A percentile compares a stretch with the other conserved stretches of the same genome.
These are phyloP conservation scores for Gymnarchus niloticus DNA, from an alignment of 2,113 vertebrate genomes.

Conservation along the genomic window DNA sequence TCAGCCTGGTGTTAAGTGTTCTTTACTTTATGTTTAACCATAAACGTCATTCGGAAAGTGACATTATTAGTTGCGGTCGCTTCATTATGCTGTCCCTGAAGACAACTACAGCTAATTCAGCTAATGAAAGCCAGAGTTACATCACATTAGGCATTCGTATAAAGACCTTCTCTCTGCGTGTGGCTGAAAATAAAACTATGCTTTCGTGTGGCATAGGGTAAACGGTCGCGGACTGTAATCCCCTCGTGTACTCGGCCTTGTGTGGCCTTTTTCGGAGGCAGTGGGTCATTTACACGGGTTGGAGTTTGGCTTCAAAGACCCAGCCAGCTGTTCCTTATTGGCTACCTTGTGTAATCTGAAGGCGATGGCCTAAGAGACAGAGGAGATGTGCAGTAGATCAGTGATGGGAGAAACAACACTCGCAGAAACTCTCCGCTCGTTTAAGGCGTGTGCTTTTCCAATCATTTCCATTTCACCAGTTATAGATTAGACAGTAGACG, in stretches of 20 bases:
- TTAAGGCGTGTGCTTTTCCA: neutral
- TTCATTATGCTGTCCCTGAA: neutral
- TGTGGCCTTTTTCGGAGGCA: neutral
- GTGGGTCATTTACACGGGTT: slow-evolving; percentile 12
- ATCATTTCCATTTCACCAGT: slow-evolving; percentile 17
- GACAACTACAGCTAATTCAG: neutral
- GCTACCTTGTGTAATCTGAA: neutral
- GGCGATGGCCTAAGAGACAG: neutral
- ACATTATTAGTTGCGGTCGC: neutral
- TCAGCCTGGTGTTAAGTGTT: slow-evolving; percentile 13
- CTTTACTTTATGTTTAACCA: neutral
- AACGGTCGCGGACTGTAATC: neutral
- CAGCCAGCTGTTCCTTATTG: neutral
- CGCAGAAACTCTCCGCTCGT: neutral
- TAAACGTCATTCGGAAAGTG: slow-evolving; percentile 6
- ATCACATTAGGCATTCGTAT: neutral
- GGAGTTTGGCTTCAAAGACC: neutral
- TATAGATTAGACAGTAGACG: neutral
- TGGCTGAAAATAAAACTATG: slow-evolving; percentile 7
- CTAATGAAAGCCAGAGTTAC: neutral
- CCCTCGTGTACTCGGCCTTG: neutral
- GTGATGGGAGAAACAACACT: neutral
- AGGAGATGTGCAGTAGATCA: neutral
- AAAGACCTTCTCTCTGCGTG: neutral
- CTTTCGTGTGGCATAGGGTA: slow-evolving; percentile 12